Percentiles rank a stretch among this genome's conserved stretches.
These are phyloP conservation scores for Oscheius onirici DNA, from an alignment of 2,888 invertebrate genomes.

Conservation along the genomic window DNA sequence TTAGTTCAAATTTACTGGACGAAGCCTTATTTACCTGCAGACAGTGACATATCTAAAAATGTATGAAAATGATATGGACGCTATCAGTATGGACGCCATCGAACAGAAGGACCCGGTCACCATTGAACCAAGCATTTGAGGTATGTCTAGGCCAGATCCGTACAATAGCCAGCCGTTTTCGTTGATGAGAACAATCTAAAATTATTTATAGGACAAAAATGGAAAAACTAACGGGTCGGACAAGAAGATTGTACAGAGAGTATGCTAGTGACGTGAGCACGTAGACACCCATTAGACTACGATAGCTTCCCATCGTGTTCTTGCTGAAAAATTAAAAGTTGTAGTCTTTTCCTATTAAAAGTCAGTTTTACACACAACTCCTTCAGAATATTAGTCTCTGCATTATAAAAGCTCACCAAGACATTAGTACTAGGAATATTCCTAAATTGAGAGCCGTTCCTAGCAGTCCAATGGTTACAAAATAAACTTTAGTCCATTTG, in stretches of 20 bases:
- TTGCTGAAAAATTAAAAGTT: conserved; percentile 1
- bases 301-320: background rate
- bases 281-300: conserved; percentile 3
- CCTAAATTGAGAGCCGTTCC: background rate
- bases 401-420: background rate
- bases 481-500: background rate
- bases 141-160: background rate
- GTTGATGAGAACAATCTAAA: conserved; percentile 4
- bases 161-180: conserved; percentile 2
- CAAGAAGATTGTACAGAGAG: background rate
- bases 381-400: no score
- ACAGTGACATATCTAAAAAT: background rate
- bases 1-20: no score
- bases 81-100: background rate
- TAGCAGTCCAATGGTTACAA: background rate
- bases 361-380: no score
- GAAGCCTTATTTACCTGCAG: background rate
- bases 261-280: background rate
- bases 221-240: background rate
- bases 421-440: background rate
- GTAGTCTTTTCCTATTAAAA: no score
- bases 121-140: background rate
- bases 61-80: conserved; percentile 2
- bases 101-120: background rate
- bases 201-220: no score